phyloP scores from a whole-genome alignment of 1,140 invertebrate genomes.

The Semibalanus balanoides region DNA sequence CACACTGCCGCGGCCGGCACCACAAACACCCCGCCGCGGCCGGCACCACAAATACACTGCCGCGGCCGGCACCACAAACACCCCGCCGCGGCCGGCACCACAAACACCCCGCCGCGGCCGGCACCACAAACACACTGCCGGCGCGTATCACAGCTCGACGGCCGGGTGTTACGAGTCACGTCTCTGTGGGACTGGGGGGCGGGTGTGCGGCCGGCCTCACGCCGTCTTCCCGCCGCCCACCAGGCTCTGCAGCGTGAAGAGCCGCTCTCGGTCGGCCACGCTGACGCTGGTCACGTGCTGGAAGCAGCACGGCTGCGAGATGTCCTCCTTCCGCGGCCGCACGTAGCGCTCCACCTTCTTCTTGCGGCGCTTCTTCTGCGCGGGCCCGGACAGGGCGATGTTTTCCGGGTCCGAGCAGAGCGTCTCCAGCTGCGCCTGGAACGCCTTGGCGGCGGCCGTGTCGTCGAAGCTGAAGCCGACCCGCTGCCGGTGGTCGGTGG shows the following conservation, averaged over 20 bases:
- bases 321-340: conserved; percentile 62
- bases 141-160: no score
- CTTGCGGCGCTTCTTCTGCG: neutral
- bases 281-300: conserved; percentile 63
- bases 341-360: conserved; percentile 29
- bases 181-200: no score
- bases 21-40: no score
- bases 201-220: neutral
- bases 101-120: neutral
- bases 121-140: neutral
- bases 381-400: neutral
- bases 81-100: no score
- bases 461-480: conserved; percentile 65
- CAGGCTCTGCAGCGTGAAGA: neutral
- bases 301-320: conserved; percentile 73
- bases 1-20: no score
- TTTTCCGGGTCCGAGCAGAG: neutral
- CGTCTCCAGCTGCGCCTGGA: conserved; percentile 30
- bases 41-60: no score
- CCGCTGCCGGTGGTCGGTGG: conserved; percentile 35
- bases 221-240: neutral
- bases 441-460: conserved; percentile 50
- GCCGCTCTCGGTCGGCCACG: neutral
- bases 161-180: no score
- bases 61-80: no score